Evolutionary conservation across 2,113 vertebrate genomes (phyloP).

Genomic region (Takifugu flavidus): DNA sequence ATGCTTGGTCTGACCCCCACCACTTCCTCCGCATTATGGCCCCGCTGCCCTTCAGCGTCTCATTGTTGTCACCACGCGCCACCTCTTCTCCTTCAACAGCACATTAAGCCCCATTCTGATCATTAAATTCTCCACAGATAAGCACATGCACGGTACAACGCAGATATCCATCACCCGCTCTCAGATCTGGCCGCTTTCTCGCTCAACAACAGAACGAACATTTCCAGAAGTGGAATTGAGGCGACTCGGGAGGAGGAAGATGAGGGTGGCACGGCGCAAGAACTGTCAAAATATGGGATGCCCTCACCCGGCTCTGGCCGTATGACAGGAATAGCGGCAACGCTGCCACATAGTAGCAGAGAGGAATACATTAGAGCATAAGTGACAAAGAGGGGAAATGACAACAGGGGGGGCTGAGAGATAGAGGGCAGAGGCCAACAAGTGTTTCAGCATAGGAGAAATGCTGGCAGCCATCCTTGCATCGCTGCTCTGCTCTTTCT

Average conservation of each 20-base stretch:
- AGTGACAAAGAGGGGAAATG: constrained; percentile 61
- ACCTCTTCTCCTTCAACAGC: constrained; percentile 22
- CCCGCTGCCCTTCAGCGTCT: constrained; percentile 34
- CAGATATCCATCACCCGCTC: constrained; percentile 5
- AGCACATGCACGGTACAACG: constrained; percentile 17
- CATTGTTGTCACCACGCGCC: constrained; percentile 31
- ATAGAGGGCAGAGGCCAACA: constrained; percentile 41
- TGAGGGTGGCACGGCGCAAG: constrained; percentile 3
- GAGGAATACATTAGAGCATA: constrained; percentile 45
- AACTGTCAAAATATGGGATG: constrained; percentile 38
- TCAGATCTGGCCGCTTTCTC: constrained; percentile 22
- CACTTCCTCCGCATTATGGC: constrained; percentile 20
- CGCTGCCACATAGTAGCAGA: constrained; percentile 37
- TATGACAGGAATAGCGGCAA: constrained; percentile 45
- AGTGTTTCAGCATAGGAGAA: constrained; percentile 53
- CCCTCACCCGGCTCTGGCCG: constrained; percentile 38
- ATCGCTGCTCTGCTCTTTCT: constrained; percentile 20
- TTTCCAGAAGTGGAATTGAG: constrained; percentile 23
- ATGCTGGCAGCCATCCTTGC: constrained; percentile 26
- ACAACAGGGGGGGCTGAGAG: constrained; percentile 51
- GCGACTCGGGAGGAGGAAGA: constrained; percentile 7
- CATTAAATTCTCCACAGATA: constrained; percentile 18
- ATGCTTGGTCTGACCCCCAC: constrained; percentile 28
- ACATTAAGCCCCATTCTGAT: constrained; percentile 14
- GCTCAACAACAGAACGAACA: constrained; percentile 33